Percentiles rank a stretch among this genome's conserved stretches.
Conservation (phyloP, 92 coral and sea anemone genomes). For the Epizoanthus ramosus region DNA sequence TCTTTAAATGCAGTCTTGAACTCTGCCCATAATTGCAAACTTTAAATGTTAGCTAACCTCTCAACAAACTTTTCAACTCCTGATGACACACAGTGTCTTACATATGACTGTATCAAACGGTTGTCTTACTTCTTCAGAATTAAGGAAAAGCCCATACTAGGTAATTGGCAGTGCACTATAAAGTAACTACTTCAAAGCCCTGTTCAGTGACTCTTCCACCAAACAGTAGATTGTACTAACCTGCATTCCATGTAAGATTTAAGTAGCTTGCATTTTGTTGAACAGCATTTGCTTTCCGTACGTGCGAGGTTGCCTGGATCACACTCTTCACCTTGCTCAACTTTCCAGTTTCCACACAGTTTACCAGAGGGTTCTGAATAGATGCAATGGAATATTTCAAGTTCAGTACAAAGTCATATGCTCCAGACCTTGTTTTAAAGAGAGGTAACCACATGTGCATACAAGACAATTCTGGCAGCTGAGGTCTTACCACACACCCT, state of each 20-base stretch:
- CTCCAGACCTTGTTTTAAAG: neutral
- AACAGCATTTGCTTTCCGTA: conserved; percentile 65
- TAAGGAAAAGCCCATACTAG: too few relatives aligned
- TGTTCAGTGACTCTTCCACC: too few relatives aligned
- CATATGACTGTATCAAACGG: neutral
- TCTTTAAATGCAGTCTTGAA: too few relatives aligned
- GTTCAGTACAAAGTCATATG: neutral
- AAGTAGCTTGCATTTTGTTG: conserved; percentile 70
- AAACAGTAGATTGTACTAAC: conserved; percentile 29
- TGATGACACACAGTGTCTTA: neutral
- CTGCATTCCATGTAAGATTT: conserved; percentile 69
- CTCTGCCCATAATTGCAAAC: too few relatives aligned
- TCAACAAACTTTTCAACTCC: too few relatives aligned
- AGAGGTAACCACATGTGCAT: neutral
- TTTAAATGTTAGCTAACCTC: too few relatives aligned
- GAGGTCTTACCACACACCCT: too few relatives aligned
- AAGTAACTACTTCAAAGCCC: too few relatives aligned
- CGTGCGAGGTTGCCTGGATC: conserved; percentile 84
- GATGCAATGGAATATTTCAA: neutral
- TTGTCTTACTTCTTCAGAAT: neutral
- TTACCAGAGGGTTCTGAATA: conserved; percentile 68
- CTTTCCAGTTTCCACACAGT: conserved; percentile 91
- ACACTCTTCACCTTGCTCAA: conserved; percentile 80
- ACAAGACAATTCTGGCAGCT: neutral
- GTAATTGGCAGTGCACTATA: too few relatives aligned